Evolutionary conservation across 2,888 invertebrate species (phyloP), one percentile per base, ranked within the genome.

Genomic region (Chloromyia formosa): DNA sequence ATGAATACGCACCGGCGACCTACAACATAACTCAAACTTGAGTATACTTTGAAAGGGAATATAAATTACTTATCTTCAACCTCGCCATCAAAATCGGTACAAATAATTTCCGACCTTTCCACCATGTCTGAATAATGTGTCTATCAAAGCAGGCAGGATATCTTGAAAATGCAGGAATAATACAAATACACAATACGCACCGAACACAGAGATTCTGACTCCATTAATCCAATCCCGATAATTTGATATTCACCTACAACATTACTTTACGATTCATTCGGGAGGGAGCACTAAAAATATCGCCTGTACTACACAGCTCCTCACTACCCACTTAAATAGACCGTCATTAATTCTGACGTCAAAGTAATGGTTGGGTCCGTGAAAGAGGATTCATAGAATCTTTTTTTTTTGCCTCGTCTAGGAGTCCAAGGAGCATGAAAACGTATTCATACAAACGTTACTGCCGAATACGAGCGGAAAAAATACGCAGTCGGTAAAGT

Each of bases 301-400:
- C 7, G 27, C 27, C 16, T 20, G 56, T 56, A 16, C 56, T 10
- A 56, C 10, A 2, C 61, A 14, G 61, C 35, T 35, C 64, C 64
- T 10, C 49, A 40, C 64, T 40, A 66, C 49, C 66, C 45, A 71
- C 18, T 71, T 72, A 74, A 76, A 76, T 74, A 64, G 76, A 60
- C 58, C 54, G 3, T 71, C 74, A 76, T 76, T 76, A 76, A 74
- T 76, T 76, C 72, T 76, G 60, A 74, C 72, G 72, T 76, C 76
- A 74, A 68, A 72, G 42, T 58, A 76, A 73, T 76, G 71, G 58
- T 18, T 22, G 68, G 69, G 69, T 62, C 62, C 61, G 62, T 71
- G 75, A 75, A 75, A 75, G 54, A 69, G 62, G 56, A 45, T 20
- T 66, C 49, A 49, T 18, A 20, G 45, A 66, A n/a, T 66, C 49